Conservation (phyloP, 2,113 vertebrate species). For the Etia nguti region DNA sequence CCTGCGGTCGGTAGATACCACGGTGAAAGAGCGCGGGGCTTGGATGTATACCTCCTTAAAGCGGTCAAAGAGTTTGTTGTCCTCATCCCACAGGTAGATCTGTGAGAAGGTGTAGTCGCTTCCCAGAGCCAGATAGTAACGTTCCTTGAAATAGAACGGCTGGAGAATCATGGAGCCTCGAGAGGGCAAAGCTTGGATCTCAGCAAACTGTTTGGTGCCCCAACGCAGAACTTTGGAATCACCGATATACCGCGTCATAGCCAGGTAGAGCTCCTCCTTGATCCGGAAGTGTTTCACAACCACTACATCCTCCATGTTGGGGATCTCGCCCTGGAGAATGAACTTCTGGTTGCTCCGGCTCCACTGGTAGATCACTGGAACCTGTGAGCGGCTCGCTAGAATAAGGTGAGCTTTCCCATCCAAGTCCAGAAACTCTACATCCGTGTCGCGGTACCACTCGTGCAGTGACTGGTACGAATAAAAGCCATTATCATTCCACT, state of each 20-base stretch:
- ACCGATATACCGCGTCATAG: conserved; percentile 93
- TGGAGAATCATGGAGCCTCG: conserved; percentile 95
- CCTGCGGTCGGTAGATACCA: conserved; percentile 89
- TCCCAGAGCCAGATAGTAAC: conserved; percentile 89
- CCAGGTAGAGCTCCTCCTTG: conserved; percentile 86
- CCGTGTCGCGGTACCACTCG: conserved; percentile 96
- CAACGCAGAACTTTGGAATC: conserved; percentile 93
- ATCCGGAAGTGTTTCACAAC: conserved; percentile 91
- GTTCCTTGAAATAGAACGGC: conserved; percentile 88
- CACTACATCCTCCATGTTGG: conserved; percentile 95
- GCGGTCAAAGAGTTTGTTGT: conserved; percentile 83
- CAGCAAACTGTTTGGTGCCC: conserved; percentile 88
- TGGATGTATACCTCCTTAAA: conserved; percentile 98
- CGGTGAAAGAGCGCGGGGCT: conserved; percentile 92
- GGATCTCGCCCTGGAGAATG: conserved; percentile 85
- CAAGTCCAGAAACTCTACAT: conserved; percentile 88
- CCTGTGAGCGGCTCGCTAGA: conserved; percentile 91
- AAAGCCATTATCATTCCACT: conserved; percentile 96
- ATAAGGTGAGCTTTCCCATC: conserved; percentile 92
- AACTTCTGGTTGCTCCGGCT: conserved; percentile 89
- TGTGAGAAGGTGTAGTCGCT: conserved; percentile 98
- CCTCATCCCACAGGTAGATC: conserved; percentile 90
- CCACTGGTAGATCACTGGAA: conserved; percentile 97
- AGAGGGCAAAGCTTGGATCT: conserved; percentile 91
- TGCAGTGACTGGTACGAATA: conserved; percentile 95